A percentile compares a stretch with the other conserved stretches of the same genome.
Evolutionary conservation across 2,113 vertebrate species (phyloP).

Genomic region (Oreochromis niloticus): DNA sequence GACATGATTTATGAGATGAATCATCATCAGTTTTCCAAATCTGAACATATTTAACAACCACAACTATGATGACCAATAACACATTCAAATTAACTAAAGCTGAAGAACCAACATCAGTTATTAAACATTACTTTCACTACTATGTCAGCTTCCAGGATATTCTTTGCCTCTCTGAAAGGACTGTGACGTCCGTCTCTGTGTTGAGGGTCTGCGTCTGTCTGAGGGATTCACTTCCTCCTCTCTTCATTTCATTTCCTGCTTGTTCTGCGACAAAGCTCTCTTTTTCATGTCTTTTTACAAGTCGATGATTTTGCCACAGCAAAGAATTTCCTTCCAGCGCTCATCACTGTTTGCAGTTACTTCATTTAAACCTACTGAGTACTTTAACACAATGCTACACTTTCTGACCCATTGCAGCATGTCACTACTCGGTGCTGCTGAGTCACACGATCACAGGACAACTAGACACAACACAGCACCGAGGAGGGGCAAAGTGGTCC

Average conservation of each 20-base stretch:
- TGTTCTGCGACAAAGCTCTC: background rate
- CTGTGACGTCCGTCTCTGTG: background rate
- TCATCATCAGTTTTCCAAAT: background rate
- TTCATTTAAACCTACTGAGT: background rate
- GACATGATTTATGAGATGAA: background rate
- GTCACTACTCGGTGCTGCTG: background rate
- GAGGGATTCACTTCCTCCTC: background rate
- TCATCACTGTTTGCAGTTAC: background rate
- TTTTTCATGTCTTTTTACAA: background rate
- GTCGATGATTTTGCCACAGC: background rate
- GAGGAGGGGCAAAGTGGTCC: background rate
- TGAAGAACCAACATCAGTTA: background rate
- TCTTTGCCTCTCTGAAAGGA: background rate
- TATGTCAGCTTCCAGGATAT: background rate
- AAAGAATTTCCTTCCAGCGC: background rate
- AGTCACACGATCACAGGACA: background rate
- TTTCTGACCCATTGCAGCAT: background rate
- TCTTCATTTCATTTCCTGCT: background rate
- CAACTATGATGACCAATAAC: background rate
- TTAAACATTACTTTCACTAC: background rate
- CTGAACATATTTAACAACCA: background rate
- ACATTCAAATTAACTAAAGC: background rate
- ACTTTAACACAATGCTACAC: background rate
- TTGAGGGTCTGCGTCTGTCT: background rate
- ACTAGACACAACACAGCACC: background rate